Evolutionary conservation across 2,888 invertebrate species (phyloP).

Genomic region (Xanthia icteritia): DNA sequence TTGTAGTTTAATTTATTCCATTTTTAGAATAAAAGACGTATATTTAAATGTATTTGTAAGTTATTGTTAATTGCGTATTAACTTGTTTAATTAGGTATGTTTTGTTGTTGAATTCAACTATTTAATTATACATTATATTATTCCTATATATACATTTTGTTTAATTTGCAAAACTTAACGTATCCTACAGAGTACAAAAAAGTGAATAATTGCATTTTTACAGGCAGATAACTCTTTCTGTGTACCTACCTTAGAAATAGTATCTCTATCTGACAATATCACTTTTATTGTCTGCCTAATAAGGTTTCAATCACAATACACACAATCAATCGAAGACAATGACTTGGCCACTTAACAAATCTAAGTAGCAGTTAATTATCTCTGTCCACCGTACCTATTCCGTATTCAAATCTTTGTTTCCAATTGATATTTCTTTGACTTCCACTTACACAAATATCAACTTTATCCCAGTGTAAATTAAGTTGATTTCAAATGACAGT

Average conservation of each 20-base stretch:
- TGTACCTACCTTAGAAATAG: neutral
- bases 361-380: neutral
- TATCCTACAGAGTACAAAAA: neutral
- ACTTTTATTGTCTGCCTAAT: neutral
- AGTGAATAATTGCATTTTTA: neutral
- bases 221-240: neutral
- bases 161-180: slow-evolving; percentile 9
- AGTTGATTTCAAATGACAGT: neutral
- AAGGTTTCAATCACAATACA: neutral
- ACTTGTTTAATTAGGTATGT: slow-evolving; percentile 7
- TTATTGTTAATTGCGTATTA: slow-evolving; percentile 30
- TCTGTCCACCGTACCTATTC: neutral
- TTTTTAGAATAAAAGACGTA: slow-evolving; percentile 20
- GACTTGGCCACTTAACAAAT: neutral
- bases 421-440: neutral
- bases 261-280: neutral
- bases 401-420: neutral
- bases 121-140: slow-evolving; percentile 35
- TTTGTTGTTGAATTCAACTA: slow-evolving; percentile 27
- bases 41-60: slow-evolving; percentile 22
- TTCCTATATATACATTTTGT: slow-evolving; percentile 7
- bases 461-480: no score
- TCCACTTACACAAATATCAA: neutral
- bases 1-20: slow-evolving; percentile 37
- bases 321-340: neutral